Base-by-base conservation (phyloP, 2,888 invertebrate species). In the Brachyptera risi region DNA sequence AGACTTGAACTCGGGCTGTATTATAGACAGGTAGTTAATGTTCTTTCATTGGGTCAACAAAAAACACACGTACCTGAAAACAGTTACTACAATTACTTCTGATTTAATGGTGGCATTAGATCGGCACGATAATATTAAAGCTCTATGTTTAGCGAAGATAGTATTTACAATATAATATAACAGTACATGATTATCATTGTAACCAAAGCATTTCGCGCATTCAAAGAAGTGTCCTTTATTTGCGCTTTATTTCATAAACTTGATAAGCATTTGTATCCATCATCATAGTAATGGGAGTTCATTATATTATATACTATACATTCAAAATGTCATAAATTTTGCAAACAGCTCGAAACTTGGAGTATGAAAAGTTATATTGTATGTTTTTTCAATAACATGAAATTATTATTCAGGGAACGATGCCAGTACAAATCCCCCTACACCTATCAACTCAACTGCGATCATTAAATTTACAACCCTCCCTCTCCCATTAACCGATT, bases 11-110 rank as follows among this genome's bases (percentile, higher is more conserved):
- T n/a, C n/a, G n/a, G n/a, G n/a, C n/a, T n/a, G n/a, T n/a, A n/a
- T n/a, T n/a, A n/a, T n/a, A n/a, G n/a, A n/a, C n/a, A n/a, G n/a
- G n/a, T n/a, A n/a, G n/a, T n/a, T n/a, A n/a, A n/a, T n/a, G n/a
- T n/a, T n/a, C 11, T 17, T 42, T 2, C 17, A n/a, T 11, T n/a
- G 5, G 13, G 5, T 21, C 17, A 15, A 11, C 42, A 17, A 42
- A 51, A 51, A 13, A 54, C 54, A 31, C 42, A 35, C 40, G 38
- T 56, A 56, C 56, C 56, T 56, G 56, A 56, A 37, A 24, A 56
- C 38, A 56, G 38, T 17, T 23, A 26, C 56, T n/a, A n/a, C n/a
- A n/a, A 37, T 56, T 56, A 42, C 38, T 24, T 24, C 40, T 31
- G 50, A 27, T 42, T 42, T 42, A 42, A 21, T 19, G 21, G 21